Evolutionary conservation across 2,113 vertebrate genomes (phyloP).

Genomic region (Melanostigma gelatinosum): DNA sequence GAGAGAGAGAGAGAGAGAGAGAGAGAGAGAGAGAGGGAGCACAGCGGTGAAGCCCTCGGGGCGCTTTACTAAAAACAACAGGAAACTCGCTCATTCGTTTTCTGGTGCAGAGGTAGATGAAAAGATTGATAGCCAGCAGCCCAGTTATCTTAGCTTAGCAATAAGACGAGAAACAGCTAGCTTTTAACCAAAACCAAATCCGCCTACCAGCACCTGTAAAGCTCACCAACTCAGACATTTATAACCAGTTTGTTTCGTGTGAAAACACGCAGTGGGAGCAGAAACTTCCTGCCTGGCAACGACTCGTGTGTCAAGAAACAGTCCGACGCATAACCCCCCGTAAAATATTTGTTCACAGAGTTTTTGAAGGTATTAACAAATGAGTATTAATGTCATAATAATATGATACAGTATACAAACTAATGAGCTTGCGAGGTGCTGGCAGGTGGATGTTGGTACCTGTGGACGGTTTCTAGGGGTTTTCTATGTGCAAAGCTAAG

Average conservation of each 20-base stretch:
- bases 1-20: not conserved
- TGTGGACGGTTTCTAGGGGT: too few species aligned
- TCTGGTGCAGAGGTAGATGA: not conserved
- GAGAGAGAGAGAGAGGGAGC: not conserved
- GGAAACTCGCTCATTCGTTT: not conserved
- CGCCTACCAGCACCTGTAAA: too few species aligned
- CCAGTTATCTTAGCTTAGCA: conserved; percentile 4
- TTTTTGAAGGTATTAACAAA: not conserved
- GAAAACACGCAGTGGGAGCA: not conserved
- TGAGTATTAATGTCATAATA: not conserved
- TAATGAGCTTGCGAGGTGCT: not conserved
- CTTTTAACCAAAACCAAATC: not conserved
- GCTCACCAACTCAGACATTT: not conserved
- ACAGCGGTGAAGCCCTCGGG: not conserved
- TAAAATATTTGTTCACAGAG: not conserved
- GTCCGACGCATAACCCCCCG: not conserved
- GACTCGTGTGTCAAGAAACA: not conserved
- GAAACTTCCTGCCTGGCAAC: not conserved
- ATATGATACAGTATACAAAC: not conserved
- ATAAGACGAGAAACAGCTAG: not conserved
- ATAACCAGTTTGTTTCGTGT: not conserved
- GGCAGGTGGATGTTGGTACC: not conserved
- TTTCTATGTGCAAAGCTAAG: not conserved
- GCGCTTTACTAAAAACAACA: not conserved
- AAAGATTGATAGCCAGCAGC: not conserved